Base-by-base conservation (phyloP, 2,797 vertebrate genomes). In the Prionace glauca region DNA sequence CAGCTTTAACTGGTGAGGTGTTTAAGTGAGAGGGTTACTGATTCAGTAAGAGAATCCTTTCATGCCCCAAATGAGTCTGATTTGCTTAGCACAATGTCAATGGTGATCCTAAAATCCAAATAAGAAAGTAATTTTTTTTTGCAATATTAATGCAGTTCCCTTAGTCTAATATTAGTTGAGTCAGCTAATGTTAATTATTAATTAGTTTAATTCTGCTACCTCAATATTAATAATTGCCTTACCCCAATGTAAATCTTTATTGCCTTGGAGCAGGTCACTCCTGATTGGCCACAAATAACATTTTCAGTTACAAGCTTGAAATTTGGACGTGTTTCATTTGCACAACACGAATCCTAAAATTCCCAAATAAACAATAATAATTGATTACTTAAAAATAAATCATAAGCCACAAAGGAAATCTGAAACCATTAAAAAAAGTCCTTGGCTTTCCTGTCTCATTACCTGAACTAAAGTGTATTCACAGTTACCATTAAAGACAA, bases 161-260 rank as follows among this genome's bases (percentile, higher is more conserved):
- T 32, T 74, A 32, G 72, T 11, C 72, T 32, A 74, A 74, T 74
- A 72, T 29, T 65, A 69, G 16, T 3, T 69, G 1, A 18, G 1
- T 14, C 67, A 69, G 16, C 67, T 69, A 69, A 69, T 20, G 16
- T 69, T 69, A 69, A 18, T 14, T 69, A 69, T 69, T 69, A 69
- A 18, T 69, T 69, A 69, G 67, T 69, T 18, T 69, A 69, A 69
- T 69, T 69, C 20, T 18, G 9, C 9, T 74, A 74, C 72, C 36
- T 18, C 79, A 84, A 84, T 84, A 84, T 41, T 84, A 84, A 65
- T 69, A 69, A 69, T 41, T 1, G 20, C 16, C 65, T 93, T 93
- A 93, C 91, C 91, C 20, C 91, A 93, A 93, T 93, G 91, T 93
- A 93, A n/a, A 93, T 69, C 65, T 93, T 93, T 69, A 93, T 93